phyloP scores from a whole-genome alignment of 2,797 vertebrate species.

The Lindbergichthys nudifrons region DNA sequence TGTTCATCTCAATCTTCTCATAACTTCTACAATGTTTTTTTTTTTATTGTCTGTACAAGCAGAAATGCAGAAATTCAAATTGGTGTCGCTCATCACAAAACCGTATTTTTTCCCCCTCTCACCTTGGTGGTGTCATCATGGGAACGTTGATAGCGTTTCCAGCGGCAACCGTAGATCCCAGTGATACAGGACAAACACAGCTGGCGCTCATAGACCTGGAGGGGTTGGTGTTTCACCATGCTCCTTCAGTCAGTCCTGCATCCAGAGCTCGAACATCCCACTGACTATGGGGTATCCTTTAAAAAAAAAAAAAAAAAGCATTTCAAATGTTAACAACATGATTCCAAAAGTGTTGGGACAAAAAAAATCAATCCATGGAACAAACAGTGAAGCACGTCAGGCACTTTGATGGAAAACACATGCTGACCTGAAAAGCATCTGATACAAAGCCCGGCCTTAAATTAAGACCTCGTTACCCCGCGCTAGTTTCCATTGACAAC shows the following conservation, averaged over 20 bases:
- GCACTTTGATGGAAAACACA: slow-evolving; percentile 43
- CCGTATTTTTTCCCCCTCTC: slow-evolving; percentile 42
- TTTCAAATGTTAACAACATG: background rate
- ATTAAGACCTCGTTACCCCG: slow-evolving; percentile 38
- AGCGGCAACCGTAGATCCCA: slow-evolving; percentile 97
- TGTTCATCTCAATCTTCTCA: too few relatives aligned
- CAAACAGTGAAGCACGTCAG: slow-evolving; percentile 27
- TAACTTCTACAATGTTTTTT: background rate
- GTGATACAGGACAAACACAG: slow-evolving; percentile 98
- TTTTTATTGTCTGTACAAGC: background rate
- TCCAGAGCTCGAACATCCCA: slow-evolving; percentile 87
- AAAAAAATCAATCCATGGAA: background rate
- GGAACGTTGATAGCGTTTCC: slow-evolving; percentile 99
- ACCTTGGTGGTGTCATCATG: slow-evolving; percentile 98
- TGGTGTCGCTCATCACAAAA: background rate
- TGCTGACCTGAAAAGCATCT: slow-evolving; percentile 26
- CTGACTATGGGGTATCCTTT: slow-evolving; percentile 80
- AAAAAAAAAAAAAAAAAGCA: background rate
- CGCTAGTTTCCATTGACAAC: slow-evolving; percentile 64
- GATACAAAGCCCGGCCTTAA: slow-evolving; percentile 37
- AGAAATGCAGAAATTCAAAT: background rate
- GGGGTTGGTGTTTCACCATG: slow-evolving; percentile 99
- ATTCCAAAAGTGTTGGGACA: background rate
- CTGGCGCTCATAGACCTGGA: slow-evolving; percentile 99
- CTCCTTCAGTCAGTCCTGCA: slow-evolving; percentile 86